These are phyloP conservation scores for Muscicapa striata DNA, from an alignment of 2,797 vertebrate species.

Conservation along the genomic window DNA sequence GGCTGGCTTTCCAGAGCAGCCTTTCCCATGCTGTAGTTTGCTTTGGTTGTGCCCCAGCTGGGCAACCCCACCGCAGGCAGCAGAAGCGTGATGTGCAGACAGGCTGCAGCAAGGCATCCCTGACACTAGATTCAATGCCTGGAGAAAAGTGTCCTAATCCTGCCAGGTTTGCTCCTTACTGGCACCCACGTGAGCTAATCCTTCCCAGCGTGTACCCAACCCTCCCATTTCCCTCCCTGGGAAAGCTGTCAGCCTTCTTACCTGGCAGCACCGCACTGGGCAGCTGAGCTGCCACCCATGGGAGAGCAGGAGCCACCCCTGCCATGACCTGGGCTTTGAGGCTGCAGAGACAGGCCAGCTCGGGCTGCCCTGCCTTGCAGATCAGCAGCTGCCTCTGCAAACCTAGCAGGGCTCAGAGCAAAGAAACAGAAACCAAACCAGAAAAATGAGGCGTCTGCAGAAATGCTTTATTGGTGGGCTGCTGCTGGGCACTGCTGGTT, in stretches of 20 bases:
- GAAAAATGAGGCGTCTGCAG: neutral
- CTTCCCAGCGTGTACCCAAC: neutral
- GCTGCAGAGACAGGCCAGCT: neutral
- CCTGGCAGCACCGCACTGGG: neutral
- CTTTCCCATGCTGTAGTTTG: neutral
- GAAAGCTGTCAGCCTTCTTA: neutral
- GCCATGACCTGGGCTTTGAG: neutral
- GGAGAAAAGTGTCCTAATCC: neutral
- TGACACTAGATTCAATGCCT: neutral
- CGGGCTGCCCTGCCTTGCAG: neutral
- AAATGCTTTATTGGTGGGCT: neutral
- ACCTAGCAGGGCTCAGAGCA: neutral
- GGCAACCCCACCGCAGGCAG: neutral
- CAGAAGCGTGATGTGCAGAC: neutral
- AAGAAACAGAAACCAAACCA: constrained; percentile 25
- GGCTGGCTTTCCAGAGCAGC: neutral
- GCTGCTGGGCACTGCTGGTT: neutral
- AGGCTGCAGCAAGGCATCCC: neutral
- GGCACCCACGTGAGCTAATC: neutral
- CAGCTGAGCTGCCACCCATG: neutral
- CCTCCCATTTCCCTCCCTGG: neutral
- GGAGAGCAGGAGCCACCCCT: neutral
- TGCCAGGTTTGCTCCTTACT: neutral
- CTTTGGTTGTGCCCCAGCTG: neutral
- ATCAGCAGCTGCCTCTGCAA: neutral